phyloP scores from a whole-genome alignment of 2,113 vertebrate species.

The Alligator mississippiensis region DNA sequence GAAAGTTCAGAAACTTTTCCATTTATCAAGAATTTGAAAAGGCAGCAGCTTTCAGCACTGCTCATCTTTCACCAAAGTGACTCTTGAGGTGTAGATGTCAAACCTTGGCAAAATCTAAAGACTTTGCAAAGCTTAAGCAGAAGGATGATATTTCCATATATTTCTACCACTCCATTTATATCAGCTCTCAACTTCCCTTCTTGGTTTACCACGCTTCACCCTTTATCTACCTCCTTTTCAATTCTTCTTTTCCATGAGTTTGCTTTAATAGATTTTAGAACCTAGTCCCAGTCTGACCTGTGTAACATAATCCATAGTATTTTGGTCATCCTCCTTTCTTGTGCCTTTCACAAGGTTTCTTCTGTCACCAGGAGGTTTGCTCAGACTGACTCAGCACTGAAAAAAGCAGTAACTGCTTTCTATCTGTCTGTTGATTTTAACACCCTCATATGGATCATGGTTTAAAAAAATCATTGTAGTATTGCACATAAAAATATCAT shows the following conservation, averaged over 20 bases:
- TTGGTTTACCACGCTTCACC: background rate
- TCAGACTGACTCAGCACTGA: background rate
- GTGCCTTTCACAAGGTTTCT: background rate
- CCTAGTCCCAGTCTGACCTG: background rate
- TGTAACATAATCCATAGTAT: background rate
- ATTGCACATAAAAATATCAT: background rate
- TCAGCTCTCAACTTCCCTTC: background rate
- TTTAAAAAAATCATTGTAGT: background rate
- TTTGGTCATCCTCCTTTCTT: background rate
- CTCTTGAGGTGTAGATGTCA: background rate
- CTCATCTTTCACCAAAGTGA: background rate
- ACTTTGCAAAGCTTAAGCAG: background rate
- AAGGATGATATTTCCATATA: background rate
- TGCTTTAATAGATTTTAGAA: background rate
- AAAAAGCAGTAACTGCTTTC: background rate
- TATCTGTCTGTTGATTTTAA: background rate
- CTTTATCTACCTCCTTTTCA: background rate
- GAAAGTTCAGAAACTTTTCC: background rate
- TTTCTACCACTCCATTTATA: background rate
- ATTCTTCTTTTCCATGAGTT: background rate
- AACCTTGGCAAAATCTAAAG: background rate
- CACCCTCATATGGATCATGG: background rate
- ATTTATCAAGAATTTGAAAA: constrained; percentile 21
- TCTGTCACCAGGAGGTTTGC: background rate
- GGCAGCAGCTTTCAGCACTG: background rate